Evolutionary conservation across 2,888 invertebrate genomes (phyloP), one percentile per base, ranked within the genome.

Genomic region (Rhyacophila evoluta): DNA sequence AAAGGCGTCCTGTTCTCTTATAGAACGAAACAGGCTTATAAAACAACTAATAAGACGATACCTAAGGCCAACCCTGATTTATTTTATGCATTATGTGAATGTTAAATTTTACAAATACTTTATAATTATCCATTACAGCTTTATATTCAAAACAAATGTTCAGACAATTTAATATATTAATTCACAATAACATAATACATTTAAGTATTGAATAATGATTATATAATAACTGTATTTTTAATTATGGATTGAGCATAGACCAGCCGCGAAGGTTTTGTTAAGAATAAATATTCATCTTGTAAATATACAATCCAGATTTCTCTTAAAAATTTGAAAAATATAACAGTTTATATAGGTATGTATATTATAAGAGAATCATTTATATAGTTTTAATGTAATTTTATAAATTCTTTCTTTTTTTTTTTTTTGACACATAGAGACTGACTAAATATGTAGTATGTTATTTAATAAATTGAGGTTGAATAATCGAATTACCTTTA

Each of bases 351-450:
- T 25, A 55, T 72, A 37, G 12, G 15, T 33, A 71, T 71, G 28
- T 25, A 72, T 72, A 55, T 55, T 55, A 55, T 55, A 55, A 19
- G 55, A 55, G 55, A 55, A 55, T 55, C 55, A 55, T 55, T 55
- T 55, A 55, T 55, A 55, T 55, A 55, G 55, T 55, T 55, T 55
- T 25, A 55, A 25, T 55, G 55, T 55, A 55, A 55, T 55, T 19
- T 25, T 55, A 55, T 72, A 55, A 55, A 55, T 55, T 55, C 55
- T 25, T 55, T 55, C 55, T 55, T 55, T 78, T 77, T 55, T 19
- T 55, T 55, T 78, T 77, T 76, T 81, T 82, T 82, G 82, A 82
- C 82, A 82, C 82, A 74, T 80, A 80, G 82, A 82, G 82, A 82
- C 72, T 76, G 80, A 80, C 79, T 81, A 74, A 72, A 73, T 72